These are phyloP conservation scores for Diachasma alloeum DNA, from an alignment of 1,140 invertebrate species.

Conservation along the genomic window DNA sequence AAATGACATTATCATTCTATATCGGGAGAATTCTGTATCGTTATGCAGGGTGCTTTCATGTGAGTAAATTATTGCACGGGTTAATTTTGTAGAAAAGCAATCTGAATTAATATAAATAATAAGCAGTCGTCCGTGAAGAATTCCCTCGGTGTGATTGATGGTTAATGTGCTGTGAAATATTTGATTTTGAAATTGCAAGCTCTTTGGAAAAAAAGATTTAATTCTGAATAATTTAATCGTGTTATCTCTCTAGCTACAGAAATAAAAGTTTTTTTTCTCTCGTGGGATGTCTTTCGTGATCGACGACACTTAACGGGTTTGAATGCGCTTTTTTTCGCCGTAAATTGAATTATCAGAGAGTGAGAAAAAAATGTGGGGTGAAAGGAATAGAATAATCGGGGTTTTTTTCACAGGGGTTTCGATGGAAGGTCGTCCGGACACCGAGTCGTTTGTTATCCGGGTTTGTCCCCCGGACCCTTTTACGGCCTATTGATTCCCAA, in stretches of 20 bases:
- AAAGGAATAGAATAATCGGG: background rate
- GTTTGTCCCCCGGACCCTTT: conserved; percentile 34
- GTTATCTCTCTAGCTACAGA: background rate
- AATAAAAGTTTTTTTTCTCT: background rate
- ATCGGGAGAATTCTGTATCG: background rate
- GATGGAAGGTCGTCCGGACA: background rate
- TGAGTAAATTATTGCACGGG: background rate
- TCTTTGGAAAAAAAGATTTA: too few relatives aligned
- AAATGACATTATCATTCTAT: background rate
- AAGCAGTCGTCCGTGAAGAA: too few relatives aligned
- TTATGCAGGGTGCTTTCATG: background rate
- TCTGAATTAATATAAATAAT: too few relatives aligned
- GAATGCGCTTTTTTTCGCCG: background rate
- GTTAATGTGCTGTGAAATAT: too few relatives aligned
- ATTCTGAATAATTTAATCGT: background rate
- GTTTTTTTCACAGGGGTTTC: background rate
- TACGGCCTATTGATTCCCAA: conserved; percentile 63
- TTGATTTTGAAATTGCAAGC: too few relatives aligned
- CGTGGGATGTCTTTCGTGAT: background rate
- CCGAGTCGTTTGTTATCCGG: background rate
- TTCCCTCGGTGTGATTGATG: too few relatives aligned
- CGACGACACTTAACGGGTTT: background rate
- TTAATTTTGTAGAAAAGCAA: background rate
- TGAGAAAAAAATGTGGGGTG: background rate
- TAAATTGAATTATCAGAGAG: background rate